These are phyloP conservation scores for Uromys caudimaculatus DNA, from an alignment of 2,797 vertebrate genomes.

Conservation along the genomic window DNA sequence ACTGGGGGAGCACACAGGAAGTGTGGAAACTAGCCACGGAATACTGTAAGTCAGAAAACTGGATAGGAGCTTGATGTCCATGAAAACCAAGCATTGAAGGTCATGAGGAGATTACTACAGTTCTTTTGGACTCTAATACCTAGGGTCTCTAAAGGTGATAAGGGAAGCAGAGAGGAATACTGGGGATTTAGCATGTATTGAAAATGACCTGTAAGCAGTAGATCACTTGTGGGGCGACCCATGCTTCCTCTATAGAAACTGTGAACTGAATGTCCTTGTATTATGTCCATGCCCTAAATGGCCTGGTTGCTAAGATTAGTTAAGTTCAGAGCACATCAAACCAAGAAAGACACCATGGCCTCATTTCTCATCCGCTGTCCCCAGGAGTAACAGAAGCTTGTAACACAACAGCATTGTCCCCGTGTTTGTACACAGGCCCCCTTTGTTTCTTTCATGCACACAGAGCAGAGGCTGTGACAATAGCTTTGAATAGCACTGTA, in stretches of 20 bases:
- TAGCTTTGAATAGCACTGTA: constrained; percentile 59
- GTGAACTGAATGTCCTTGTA: not conserved
- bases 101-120: not conserved
- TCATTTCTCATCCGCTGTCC: constrained; percentile 59
- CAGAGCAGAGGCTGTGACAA: constrained; percentile 59
- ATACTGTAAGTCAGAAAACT: not conserved
- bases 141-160: not conserved
- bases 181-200: not conserved
- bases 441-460: constrained; percentile 66
- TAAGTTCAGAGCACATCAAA: not conserved
- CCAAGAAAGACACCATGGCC: constrained; percentile 40
- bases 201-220: not conserved
- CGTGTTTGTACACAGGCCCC: constrained; percentile 61
- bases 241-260: not conserved
- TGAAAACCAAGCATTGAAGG: constrained; percentile 55
- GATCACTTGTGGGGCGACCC: not conserved
- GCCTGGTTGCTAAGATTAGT: not conserved
- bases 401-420: constrained; percentile 70
- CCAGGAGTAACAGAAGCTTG: constrained; percentile 45
- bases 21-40: not conserved
- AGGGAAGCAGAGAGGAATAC: not conserved
- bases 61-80: constrained; percentile 18
- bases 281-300: not conserved
- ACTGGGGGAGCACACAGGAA: not conserved
- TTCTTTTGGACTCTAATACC: not conserved